Percentiles rank a stretch among this genome's conserved stretches.
phyloP scores from a whole-genome alignment of 2,113 vertebrate species.

The Pluvianellus socialis region DNA sequence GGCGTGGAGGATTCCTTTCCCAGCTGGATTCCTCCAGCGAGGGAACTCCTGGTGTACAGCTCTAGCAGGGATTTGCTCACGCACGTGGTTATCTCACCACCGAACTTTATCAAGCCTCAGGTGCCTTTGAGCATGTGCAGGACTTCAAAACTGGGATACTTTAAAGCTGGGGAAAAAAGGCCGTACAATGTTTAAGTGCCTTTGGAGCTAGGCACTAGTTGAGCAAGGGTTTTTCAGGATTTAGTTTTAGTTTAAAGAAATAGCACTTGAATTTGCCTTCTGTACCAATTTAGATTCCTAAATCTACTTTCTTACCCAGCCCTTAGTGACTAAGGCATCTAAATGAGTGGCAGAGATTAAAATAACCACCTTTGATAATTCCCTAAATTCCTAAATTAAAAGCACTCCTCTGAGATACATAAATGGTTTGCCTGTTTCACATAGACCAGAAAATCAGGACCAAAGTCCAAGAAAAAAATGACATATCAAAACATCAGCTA shows the following conservation, averaged over 20 bases:
- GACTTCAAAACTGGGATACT: neutral
- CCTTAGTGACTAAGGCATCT: neutral
- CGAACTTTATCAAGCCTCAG: neutral
- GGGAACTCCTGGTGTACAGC: neutral
- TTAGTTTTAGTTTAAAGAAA: neutral
- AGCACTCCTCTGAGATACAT: constrained; percentile 21
- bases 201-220: neutral
- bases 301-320: neutral
- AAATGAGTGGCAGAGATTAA: constrained; percentile 24
- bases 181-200: neutral
- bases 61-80: neutral
- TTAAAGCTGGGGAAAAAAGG: neutral
- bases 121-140: neutral
- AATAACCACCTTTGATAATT: constrained; percentile 42
- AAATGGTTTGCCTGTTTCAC: constrained; percentile 45
- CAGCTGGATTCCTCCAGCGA: neutral
- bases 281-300: neutral
- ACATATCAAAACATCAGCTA: constrained; percentile 58
- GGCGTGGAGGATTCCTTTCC: neutral
- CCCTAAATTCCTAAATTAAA: constrained; percentile 42
- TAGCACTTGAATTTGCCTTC: neutral
- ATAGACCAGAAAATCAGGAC: constrained; percentile 42
- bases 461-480: constrained; percentile 33
- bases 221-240: neutral
- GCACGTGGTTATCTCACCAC: rapidly evolving